Conservation (phyloP, 1,140 invertebrate species). For the Sminthurinus signatus region DNA sequence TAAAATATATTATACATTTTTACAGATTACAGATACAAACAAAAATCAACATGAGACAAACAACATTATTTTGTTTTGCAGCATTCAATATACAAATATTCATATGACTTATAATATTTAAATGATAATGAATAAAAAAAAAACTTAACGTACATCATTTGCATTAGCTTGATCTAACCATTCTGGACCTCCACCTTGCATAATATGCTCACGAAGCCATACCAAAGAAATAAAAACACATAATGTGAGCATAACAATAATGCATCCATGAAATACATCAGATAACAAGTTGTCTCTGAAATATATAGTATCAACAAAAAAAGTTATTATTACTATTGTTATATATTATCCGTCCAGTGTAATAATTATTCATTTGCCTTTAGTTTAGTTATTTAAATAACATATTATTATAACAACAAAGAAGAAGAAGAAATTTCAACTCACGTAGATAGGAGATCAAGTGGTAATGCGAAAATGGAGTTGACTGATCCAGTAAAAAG, state of each 20-base stretch:
- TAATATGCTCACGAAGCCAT: conserved; percentile 95
- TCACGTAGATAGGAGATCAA: conserved; percentile 81
- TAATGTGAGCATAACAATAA: conserved; percentile 93
- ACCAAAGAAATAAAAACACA: conserved; percentile 95
- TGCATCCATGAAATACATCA: conserved; percentile 92
- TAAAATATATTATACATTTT: background rate
- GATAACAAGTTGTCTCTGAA: conserved; percentile 75
- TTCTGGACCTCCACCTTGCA: conserved; percentile 92
- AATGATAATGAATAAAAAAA: background rate
- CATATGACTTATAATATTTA: too few relatives aligned
- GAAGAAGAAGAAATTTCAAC: conserved; percentile 2
- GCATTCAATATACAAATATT: too few relatives aligned
- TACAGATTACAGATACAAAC: background rate
- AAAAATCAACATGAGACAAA: too few relatives aligned
- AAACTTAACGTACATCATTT: conserved; percentile 28
- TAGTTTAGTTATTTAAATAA: background rate
- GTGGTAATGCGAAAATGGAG: conserved; percentile 70
- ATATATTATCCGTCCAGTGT: too few relatives aligned
- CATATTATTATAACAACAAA: too few relatives aligned
- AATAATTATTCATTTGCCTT: too few relatives aligned
- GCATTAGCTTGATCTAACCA: conserved; percentile 70
- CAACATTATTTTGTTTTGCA: too few relatives aligned
- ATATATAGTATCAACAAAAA: too few relatives aligned
- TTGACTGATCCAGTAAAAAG: conserved; percentile 80
- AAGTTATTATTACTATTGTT: too few relatives aligned